A percentile compares a stretch with the other conserved stretches of the same genome.
Evolutionary conservation across 64 coral and sea anemone genomes (phyloP).

Genomic region (Pocillopora verrucosa): DNA sequence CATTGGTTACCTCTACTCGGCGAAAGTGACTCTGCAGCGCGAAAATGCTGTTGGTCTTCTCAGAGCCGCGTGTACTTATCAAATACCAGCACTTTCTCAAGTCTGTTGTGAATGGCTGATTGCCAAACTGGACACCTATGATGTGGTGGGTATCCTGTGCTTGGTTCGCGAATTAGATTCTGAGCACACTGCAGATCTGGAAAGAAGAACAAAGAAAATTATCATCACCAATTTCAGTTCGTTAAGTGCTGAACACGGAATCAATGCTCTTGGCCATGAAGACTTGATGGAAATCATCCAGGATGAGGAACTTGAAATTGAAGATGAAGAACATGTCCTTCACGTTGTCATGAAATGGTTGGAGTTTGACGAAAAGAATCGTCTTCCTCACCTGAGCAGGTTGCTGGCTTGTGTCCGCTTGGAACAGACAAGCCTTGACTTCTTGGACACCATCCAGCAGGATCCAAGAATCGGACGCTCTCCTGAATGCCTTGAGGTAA

Average conservation of each 20-base stretch:
- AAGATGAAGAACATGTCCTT: slow-evolving; percentile 39
- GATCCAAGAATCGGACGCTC: not conserved
- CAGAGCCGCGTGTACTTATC: not conserved
- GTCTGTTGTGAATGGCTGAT: slow-evolving; percentile 37
- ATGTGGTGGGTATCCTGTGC: slow-evolving; percentile 14
- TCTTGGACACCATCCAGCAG: not conserved
- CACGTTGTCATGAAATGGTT: slow-evolving; percentile 37
- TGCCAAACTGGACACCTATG: not conserved
- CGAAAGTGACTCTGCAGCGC: slow-evolving; percentile 14
- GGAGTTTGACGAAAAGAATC: not conserved
- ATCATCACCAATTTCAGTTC: slow-evolving; percentile 17
- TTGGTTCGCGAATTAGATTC: not conserved
- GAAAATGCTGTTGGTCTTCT: not conserved
- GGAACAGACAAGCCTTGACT: slow-evolving; percentile 15
- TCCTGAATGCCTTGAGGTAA: not conserved
- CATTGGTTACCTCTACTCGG: slow-evolving; percentile 37
- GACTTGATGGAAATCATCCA: slow-evolving; percentile 22
- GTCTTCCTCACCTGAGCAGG: not conserved
- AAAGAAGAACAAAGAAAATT: not conserved
- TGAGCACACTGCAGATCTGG: not conserved
- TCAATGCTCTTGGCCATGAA: not conserved
- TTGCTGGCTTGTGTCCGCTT: slow-evolving; percentile 22
- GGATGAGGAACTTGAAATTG: slow-evolving; percentile 8
- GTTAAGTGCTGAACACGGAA: not conserved
- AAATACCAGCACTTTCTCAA: slow-evolving; percentile 16